Percentiles rank a stretch among this genome's conserved stretches.
Evolutionary conservation across 2,888 invertebrate genomes (phyloP).

Genomic region (Cheilosia scutellata): DNA sequence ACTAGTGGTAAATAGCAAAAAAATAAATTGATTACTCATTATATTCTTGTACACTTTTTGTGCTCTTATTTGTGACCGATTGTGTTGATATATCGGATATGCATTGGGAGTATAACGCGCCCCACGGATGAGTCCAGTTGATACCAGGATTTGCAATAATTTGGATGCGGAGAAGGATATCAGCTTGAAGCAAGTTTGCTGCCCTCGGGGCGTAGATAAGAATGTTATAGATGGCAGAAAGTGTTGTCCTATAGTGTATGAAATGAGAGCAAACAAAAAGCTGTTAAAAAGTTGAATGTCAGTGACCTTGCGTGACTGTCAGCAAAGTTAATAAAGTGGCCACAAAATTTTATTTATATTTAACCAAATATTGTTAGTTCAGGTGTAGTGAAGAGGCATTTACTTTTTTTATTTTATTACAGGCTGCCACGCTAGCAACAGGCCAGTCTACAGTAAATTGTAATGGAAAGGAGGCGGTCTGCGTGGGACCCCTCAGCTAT

Average conservation of each 20-base stretch:
- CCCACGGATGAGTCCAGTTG: constrained; percentile 16
- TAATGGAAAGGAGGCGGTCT: constrained; percentile 80
- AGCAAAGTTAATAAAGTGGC: too few relatives aligned
- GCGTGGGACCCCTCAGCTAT: constrained; percentile 81
- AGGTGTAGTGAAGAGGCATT: neutral
- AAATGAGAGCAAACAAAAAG: too few relatives aligned
- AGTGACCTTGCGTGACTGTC: too few relatives aligned
- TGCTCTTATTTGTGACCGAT: constrained; percentile 28
- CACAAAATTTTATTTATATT: neutral
- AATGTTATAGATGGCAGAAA: constrained; percentile 26
- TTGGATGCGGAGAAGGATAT: constrained; percentile 40
- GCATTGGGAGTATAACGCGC: too few relatives aligned
- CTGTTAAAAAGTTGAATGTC: too few relatives aligned
- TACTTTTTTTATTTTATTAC: constrained; percentile 55
- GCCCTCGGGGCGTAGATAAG: constrained; percentile 10
- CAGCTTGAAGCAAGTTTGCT: constrained; percentile 21
- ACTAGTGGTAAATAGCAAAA: constrained; percentile 81
- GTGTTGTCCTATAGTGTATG: constrained; percentile 12
- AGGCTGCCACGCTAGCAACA: constrained; percentile 79
- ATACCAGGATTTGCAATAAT: constrained; percentile 30
- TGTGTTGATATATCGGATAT: constrained; percentile 10
- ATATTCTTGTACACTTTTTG: constrained; percentile 29
- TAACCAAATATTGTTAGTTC: neutral
- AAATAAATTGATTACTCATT: neutral
- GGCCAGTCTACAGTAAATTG: constrained; percentile 79